These are phyloP conservation scores for Pipa parva DNA, from an alignment of 2,113 vertebrate genomes.

Conservation along the genomic window DNA sequence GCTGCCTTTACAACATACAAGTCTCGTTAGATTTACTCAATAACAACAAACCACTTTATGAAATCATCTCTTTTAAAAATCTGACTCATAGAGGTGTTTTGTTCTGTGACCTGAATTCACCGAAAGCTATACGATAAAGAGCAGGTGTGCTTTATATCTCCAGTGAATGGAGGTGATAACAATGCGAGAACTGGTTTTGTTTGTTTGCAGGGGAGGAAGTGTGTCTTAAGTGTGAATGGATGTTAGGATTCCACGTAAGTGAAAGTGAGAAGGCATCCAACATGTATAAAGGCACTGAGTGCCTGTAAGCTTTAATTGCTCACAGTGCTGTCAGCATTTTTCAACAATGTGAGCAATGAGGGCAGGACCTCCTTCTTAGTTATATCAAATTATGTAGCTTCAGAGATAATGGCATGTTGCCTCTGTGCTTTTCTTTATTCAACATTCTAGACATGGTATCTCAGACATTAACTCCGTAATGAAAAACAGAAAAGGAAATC, in stretches of 20 bases:
- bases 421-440: background rate
- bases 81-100: conserved; percentile 16
- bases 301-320: conserved; percentile 25
- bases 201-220: background rate
- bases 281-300: background rate
- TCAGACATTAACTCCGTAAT: background rate
- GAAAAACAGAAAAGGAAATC: too few species aligned
- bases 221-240: conserved; percentile 31
- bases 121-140: conserved; percentile 21
- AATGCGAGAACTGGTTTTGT: background rate
- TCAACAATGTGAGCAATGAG: conserved; percentile 11
- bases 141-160: conserved; percentile 5
- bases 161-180: background rate
- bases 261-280: conserved; percentile 28
- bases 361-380: conserved; percentile 44
- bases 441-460: conserved; percentile 4
- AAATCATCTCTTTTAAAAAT: conserved; percentile 13
- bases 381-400: conserved; percentile 49
- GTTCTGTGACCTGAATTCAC: conserved; percentile 35
- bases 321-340: conserved; percentile 42
- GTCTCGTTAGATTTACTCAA: too few species aligned
- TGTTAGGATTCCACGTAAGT: conserved; percentile 19
- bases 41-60: conserved; percentile 1
- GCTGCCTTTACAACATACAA: background rate
- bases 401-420: conserved; percentile 37